Evolutionary conservation across 1,140 invertebrate species (phyloP), one percentile per base, ranked within the genome.

Genomic region (Lerema accius): DNA sequence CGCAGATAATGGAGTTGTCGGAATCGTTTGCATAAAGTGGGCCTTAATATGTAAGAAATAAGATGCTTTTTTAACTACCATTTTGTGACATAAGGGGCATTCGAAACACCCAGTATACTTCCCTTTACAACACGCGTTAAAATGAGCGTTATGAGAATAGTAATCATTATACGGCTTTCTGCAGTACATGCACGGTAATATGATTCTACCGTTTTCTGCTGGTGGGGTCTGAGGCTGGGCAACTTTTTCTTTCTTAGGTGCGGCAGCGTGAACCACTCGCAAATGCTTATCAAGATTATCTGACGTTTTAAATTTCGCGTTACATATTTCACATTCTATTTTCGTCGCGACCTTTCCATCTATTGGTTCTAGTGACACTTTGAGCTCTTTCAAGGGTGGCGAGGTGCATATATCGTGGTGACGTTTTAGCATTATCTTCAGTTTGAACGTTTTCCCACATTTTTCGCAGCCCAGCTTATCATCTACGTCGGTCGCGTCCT

Each of bases 371-470:
- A 89, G 48, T 0, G 84, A 72, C 4, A 89, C 66, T 16, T 78
- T 64, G 7, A 90, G 59, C 50, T 87, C 75, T 10, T 74, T 70
- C 49, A 50, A 46, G 0, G 73, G 64, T 0, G 61, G 60, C 15
- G 62, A 74, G 0, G 51, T 50, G 37, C 80, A 90, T 7, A 67
- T 39, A 2, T 83, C 84, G 11, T 62, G 7, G 26, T 79, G 76
- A 2, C 76, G 63, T 23, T 79, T 79, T 5, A 79, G 35, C 76
- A 79, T 79, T 56, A 79, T 79, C 40, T 91, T 90, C 39, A 89
- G 72, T 59, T 90, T 91, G 50, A 90, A 91, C 3, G 75, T 78
- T 56, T 88, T 90, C 5, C 77, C 82, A 58, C 91, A 92, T 60
- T 80, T 83, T 0, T 85, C 77, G 49, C 89, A 92, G 3, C 55